Conservation (phyloP, 2,888 invertebrate genomes). For the Cosmorhoe ocellata region DNA sequence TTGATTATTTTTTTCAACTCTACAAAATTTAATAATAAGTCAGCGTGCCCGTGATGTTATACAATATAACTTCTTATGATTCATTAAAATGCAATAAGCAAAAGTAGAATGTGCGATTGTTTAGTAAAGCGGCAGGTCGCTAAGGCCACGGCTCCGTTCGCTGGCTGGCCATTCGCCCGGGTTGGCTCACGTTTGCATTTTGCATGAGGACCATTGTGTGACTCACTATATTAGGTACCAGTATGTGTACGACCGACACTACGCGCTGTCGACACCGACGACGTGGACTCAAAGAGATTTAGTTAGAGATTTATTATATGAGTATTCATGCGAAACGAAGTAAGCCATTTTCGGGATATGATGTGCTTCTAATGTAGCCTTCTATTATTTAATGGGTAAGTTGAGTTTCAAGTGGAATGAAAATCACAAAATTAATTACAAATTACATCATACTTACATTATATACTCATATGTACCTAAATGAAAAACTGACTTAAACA, state of each 20-base stretch:
- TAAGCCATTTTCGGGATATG: slow-evolving; percentile 20
- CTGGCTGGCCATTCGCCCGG: slow-evolving; percentile 44
- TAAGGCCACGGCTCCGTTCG: slow-evolving; percentile 45
- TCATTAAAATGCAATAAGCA: slow-evolving; percentile 46
- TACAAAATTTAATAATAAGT: slow-evolving; percentile 49
- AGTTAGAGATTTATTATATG: slow-evolving; percentile 32
- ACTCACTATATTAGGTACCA: slow-evolving; percentile 36
- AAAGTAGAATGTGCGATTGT: slow-evolving; percentile 53
- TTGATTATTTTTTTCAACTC: slow-evolving; percentile 41
- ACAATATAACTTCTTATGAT: slow-evolving; percentile 26
- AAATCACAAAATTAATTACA: no score
- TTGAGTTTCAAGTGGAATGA: neutral
- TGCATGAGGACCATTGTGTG: slow-evolving; percentile 67
- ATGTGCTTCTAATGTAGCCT: slow-evolving; percentile 21
- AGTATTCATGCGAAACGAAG: slow-evolving; percentile 20
- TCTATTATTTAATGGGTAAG: slow-evolving; percentile 13
- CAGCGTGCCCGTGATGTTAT: slow-evolving; percentile 30
- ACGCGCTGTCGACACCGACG: slow-evolving; percentile 17
- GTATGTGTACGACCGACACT: slow-evolving; percentile 22
- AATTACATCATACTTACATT: no score
- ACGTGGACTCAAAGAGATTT: slow-evolving; percentile 28
- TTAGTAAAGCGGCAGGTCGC: slow-evolving; percentile 47
- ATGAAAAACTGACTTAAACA: neutral
- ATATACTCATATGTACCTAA: no score
- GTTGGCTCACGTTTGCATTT: slow-evolving; percentile 60